Evolutionary conservation across 2,113 vertebrate genomes (phyloP).

Genomic region (Equus quagga): DNA sequence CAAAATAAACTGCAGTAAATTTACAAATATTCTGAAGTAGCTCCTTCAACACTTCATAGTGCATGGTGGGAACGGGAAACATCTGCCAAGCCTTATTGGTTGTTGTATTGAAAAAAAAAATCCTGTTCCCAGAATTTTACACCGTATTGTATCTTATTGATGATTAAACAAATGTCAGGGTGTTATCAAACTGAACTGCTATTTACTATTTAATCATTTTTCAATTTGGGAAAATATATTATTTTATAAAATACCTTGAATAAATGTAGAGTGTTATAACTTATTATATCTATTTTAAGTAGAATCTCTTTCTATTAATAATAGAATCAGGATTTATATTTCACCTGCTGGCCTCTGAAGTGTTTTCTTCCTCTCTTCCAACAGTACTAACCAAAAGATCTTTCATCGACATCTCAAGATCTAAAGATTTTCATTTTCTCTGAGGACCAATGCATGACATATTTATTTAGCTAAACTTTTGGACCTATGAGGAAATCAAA

Average conservation of each 20-base stretch:
- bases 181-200: neutral
- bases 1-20: neutral
- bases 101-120: neutral
- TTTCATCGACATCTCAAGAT: neutral
- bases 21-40: neutral
- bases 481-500: neutral
- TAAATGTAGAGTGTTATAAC: neutral
- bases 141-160: neutral
- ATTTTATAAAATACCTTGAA: neutral
- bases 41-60: neutral
- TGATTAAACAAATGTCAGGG: neutral
- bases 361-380: neutral
- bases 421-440: neutral
- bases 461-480: neutral
- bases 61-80: neutral
- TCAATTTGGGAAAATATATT: neutral
- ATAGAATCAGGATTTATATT: neutral
- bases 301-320: neutral
- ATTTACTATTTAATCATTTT: neutral
- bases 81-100: neutral
- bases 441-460: neutral
- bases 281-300: neutral
- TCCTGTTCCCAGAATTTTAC: neutral
- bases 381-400: neutral
- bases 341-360: neutral